Evolutionary conservation across 2,113 vertebrate genomes (phyloP).

Genomic region (Scopus umbretta): DNA sequence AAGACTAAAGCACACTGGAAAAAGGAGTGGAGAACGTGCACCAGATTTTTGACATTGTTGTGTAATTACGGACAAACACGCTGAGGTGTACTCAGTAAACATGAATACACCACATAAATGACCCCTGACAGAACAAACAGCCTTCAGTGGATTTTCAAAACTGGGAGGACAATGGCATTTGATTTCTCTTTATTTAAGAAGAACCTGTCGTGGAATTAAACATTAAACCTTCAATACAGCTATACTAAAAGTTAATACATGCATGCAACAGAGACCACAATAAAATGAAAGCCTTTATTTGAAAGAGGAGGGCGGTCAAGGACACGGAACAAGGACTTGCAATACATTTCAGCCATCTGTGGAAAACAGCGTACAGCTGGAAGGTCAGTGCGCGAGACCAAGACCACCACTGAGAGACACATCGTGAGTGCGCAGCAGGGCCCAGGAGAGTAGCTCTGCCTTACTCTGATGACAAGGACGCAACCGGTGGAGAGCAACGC

Average conservation of each 20-base stretch:
- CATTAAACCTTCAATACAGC: background rate
- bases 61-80: background rate
- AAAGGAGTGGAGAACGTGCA: background rate
- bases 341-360: background rate
- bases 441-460: background rate
- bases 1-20: background rate
- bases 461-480: background rate
- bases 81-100: background rate
- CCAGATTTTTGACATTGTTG: background rate
- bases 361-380: background rate
- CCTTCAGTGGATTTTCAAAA: background rate
- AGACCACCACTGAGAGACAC: background rate
- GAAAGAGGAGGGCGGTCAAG: background rate
- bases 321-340: background rate
- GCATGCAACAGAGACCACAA: background rate
- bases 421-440: rapidly evolving
- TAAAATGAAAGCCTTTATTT: background rate
- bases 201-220: background rate
- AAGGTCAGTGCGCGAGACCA: background rate
- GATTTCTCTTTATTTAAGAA: background rate
- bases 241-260: background rate
- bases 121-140: background rate
- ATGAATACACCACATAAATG: background rate
- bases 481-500: rapidly evolving
- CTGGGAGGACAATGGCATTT: background rate